A percentile compares a stretch with the other conserved stretches of the same genome.
Conservation (phyloP, 2,113 vertebrate genomes). For the Columba livia region DNA sequence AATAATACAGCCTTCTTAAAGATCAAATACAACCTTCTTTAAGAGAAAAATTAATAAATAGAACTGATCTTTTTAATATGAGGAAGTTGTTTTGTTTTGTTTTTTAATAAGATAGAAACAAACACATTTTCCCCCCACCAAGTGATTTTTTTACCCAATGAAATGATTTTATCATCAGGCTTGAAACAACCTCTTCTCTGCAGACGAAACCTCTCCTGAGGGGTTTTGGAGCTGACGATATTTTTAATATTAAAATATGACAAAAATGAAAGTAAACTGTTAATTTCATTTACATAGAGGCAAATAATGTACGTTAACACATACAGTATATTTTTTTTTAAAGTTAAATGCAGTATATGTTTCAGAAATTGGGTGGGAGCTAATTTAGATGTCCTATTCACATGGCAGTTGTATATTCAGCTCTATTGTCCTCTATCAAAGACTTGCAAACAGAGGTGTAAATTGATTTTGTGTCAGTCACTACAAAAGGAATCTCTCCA, state of each 20-base stretch:
- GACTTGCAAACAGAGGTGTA: not conserved
- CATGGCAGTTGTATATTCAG: not conserved
- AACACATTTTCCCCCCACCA: not conserved
- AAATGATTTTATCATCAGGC: not conserved
- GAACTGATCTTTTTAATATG: not conserved
- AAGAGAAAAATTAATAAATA: not conserved
- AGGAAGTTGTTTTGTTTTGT: not conserved
- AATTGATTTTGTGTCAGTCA: not conserved
- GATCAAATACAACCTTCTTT: not conserved
- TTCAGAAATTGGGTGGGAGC: not conserved
- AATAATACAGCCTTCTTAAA: not conserved
- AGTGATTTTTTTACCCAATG: not conserved
- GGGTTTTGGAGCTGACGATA: not conserved
- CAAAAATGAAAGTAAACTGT: not conserved
- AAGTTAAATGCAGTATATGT: not conserved
- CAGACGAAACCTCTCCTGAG: not conserved
- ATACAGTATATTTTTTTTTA: not conserved
- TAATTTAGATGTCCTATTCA: not conserved
- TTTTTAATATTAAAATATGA: not conserved
- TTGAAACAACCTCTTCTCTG: not conserved
- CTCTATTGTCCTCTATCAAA: not conserved
- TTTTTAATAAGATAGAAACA: not conserved
- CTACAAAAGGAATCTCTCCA: not conserved
- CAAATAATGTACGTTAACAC: not conserved
- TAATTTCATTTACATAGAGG: not conserved